Evolutionary conservation across 2,113 vertebrate species (phyloP), one percentile per base, ranked within the genome.

Genomic region (Tringa solitaria): DNA sequence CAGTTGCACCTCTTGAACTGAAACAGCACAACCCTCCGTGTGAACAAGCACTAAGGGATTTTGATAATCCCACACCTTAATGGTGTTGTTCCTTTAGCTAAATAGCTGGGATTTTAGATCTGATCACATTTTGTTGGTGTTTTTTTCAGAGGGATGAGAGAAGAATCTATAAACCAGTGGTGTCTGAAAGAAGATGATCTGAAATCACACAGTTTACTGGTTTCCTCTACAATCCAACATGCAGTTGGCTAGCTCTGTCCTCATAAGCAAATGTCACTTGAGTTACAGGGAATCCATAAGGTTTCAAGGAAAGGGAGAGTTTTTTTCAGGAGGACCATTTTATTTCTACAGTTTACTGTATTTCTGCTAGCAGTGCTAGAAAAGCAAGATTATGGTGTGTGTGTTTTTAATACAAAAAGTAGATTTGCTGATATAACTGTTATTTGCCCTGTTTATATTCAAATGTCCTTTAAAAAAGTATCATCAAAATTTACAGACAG

Each of bases 371-470:
- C 90, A 87, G 37, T 87, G 92, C 89, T 94, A 63, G 39, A 87
- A 95, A 94, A 85, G 22, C 51, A 68, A 90, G 75, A 43, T 80
- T 97, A 95, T 43, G 76, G 45, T 9, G 35, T 24, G 12, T 84
- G 43, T 70, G 63, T 67, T 21, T 91, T 77, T 76, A 84, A 93
- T 82, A 89, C 63, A 89, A 93, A 79, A 94, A 94, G 73, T 79
- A 97, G 96, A 97, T 96, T 93, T 97, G 97, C 97, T 98, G 97
- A 98, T 97, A 86, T 91, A 97, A 98, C 96, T 94, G 91, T 93
- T 96, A 97, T 95, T 97, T 97, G 64, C 96, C 93, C 97, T 97
- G 97, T 97, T 98, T 98, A 97, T 97, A 97, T 98, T 97, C 97
- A 97, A 98, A 97, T 97, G 95, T 79, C 81, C 82, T 95, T 96